Conservation (phyloP, 2,797 vertebrate genomes). For the Sardinella longiceps region DNA sequence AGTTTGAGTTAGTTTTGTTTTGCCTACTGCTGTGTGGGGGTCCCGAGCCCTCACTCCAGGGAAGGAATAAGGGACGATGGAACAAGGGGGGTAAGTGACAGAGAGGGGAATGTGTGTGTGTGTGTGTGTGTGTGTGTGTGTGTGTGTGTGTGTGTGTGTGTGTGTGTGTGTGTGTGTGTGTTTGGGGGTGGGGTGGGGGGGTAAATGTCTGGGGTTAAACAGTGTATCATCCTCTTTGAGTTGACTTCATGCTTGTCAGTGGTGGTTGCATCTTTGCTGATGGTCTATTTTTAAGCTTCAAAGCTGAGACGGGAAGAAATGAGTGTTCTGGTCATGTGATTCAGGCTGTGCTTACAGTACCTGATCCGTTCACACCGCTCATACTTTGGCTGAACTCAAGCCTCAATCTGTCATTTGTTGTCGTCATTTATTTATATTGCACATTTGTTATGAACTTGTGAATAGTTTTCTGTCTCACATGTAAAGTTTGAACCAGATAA, state of each 20-base stretch:
- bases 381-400: neutral
- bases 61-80: conserved; percentile 94
- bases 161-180: too few relatives aligned
- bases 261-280: conserved; percentile 21
- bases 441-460: neutral
- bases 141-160: too few relatives aligned
- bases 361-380: neutral
- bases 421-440: too few relatives aligned
- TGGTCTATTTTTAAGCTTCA: neutral
- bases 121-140: too few relatives aligned
- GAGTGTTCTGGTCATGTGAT: neutral
- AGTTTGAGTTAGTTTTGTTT: conserved; percentile 90
- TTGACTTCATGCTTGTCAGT: conserved; percentile 19
- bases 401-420: neutral
- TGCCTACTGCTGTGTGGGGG: conserved; percentile 85
- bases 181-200: neutral
- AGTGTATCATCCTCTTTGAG: neutral
- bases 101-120: neutral
- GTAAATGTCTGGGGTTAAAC: conserved; percentile 5
- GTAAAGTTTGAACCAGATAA: neutral
- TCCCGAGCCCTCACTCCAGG: conserved; percentile 88
- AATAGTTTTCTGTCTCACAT: neutral
- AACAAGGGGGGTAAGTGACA: conserved; percentile 97
- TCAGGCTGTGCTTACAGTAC: neutral
- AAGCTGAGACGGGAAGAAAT: neutral